Evolutionary conservation across 2,888 invertebrate species (phyloP).

Genomic region (Onchidella celtica): DNA sequence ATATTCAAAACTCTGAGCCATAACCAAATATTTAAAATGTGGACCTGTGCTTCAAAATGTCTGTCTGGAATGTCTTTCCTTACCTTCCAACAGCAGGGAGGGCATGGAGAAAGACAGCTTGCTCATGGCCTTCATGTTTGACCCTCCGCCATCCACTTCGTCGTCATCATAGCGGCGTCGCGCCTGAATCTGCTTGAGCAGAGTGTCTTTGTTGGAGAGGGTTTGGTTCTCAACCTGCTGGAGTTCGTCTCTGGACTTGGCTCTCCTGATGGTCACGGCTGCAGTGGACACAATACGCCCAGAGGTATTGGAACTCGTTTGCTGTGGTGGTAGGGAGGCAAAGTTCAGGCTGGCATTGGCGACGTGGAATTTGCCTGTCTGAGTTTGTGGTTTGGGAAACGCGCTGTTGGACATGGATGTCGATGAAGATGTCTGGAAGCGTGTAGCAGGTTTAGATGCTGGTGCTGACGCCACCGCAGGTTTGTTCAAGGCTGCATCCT

Average conservation of each 20-base stretch:
- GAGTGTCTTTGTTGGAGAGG: conserved; percentile 14
- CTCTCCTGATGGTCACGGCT: conserved; percentile 22
- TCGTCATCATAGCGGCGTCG: conserved; percentile 6
- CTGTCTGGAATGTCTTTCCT: too few species aligned
- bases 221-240: conserved; percentile 12
- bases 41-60: too few species aligned
- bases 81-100: conserved; percentile 34
- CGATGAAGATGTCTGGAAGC: not conserved
- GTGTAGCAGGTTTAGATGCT: not conserved
- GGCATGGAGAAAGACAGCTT: conserved; percentile 48
- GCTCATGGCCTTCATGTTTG: conserved; percentile 33
- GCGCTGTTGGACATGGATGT: not conserved
- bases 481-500: not conserved
- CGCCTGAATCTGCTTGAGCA: conserved; percentile 47
- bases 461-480: not conserved
- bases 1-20: too few species aligned
- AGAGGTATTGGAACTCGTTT: not conserved
- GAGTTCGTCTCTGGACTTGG: conserved; percentile 44
- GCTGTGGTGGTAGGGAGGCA: not conserved
- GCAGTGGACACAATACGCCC: conserved; percentile 5
- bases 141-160: not conserved
- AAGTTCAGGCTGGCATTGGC: not conserved
- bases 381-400: not conserved
- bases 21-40: too few species aligned
- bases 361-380: not conserved